These are phyloP conservation scores for Ailuropoda melanoleuca DNA, from an alignment of 2,113 vertebrate genomes.

Conservation along the genomic window DNA sequence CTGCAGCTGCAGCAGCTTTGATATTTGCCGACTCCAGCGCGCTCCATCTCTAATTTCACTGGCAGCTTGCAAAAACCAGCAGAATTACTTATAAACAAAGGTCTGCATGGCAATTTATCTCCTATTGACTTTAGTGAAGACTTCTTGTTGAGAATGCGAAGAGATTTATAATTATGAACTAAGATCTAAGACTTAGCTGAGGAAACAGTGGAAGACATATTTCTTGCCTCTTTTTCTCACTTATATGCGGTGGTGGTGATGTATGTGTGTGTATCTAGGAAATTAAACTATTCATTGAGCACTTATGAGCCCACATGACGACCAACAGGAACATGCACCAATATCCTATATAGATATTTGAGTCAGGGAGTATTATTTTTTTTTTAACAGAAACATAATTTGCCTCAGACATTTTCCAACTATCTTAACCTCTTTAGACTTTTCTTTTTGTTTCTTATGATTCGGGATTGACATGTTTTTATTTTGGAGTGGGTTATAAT, in stretches of 20 bases:
- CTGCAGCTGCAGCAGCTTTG: slow-evolving; percentile 74
- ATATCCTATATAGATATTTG: not conserved
- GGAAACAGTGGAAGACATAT: not conserved
- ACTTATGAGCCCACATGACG: not conserved
- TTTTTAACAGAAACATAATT: not conserved
- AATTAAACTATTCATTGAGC: not conserved
- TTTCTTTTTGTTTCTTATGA: slow-evolving; percentile 16
- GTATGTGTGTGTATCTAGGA: not conserved
- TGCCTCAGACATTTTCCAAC: not conserved
- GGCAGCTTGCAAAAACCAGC: slow-evolving; percentile 73
- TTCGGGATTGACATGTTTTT: not conserved
- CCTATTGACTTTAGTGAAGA: slow-evolving; percentile 56
- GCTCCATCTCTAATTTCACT: slow-evolving; percentile 70
- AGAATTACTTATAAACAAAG: slow-evolving; percentile 70
- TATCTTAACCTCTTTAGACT: not conserved
- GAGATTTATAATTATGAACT: not conserved
- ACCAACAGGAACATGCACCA: not conserved
- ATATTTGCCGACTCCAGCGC: slow-evolving; percentile 57
- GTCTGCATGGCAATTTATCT: slow-evolving; percentile 61
- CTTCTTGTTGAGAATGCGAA: slow-evolving; percentile 16
- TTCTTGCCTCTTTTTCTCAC: slow-evolving; percentile 10
- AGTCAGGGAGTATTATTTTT: not conserved
- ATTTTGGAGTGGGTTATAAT: not conserved
- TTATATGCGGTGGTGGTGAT: not conserved
- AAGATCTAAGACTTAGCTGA: slow-evolving; percentile 44